Percentiles rank a stretch among this genome's conserved stretches.
Conservation (phyloP, 1,140 invertebrate genomes). For the Bombyx mandarina region DNA sequence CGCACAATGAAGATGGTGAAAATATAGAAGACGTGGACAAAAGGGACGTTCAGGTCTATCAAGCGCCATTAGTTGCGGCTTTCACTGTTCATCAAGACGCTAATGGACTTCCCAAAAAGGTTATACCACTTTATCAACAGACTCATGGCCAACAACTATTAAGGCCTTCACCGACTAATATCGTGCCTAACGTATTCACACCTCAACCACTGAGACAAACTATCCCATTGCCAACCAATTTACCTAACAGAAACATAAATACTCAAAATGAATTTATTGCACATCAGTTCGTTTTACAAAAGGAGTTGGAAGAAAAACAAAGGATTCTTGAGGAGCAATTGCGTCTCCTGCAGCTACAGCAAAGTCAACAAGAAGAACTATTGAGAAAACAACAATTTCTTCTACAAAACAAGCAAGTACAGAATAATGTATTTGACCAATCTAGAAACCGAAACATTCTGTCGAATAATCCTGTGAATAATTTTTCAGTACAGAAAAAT, state of each 20-base stretch:
- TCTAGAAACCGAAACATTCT: conserved; percentile 44
- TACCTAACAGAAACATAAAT: conserved; percentile 29
- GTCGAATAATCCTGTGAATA: conserved; percentile 28
- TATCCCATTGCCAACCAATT: conserved; percentile 29
- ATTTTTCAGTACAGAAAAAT: conserved; percentile 39
- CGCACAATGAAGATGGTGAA: conserved; percentile 75
- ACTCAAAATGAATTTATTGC: conserved; percentile 38
- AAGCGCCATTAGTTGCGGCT: conserved; percentile 83
- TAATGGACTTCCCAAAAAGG: conserved; percentile 79
- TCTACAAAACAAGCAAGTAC: conserved; percentile 67
- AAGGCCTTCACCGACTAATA: conserved; percentile 22
- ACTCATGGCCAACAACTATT: conserved; percentile 30
- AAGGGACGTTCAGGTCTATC: conserved; percentile 84
- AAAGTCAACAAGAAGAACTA: conserved; percentile 79
- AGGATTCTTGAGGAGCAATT: conserved; percentile 79
- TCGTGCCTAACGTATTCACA: neutral
- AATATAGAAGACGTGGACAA: conserved; percentile 76
- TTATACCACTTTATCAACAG: conserved; percentile 75
- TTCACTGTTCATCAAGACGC: conserved; percentile 88
- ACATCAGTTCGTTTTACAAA: conserved; percentile 68
- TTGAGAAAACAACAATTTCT: conserved; percentile 74
- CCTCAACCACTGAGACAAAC: conserved; percentile 5
- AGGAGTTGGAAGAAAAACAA: conserved; percentile 78
- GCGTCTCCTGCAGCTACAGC: conserved; percentile 76
- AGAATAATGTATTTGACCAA: conserved; percentile 69